Base-by-base conservation (phyloP, 2,888 invertebrate species). In the Protonemura montana region DNA sequence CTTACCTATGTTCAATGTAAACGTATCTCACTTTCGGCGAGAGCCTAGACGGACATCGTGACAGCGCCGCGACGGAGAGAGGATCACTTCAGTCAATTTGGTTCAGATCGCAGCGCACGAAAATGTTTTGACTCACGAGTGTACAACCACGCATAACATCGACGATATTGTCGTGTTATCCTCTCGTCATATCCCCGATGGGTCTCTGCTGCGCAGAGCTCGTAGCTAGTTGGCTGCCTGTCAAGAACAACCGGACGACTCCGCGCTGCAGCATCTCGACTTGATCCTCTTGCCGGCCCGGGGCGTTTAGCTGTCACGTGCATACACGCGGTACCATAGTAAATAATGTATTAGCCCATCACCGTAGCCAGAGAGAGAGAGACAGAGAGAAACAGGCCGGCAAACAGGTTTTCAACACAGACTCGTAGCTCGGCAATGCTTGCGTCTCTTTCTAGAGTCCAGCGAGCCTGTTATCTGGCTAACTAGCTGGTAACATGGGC, bases 401-500 rank as follows among this genome's bases (percentile, higher is more conserved):
- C 78, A 78, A 78, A 78, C 78, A 25, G 78, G 78, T 78, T 78
- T 78, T 78, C 78, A 25, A 27, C 78, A 26, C 6, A 13, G 6
- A 21, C 13, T 59, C 59, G 59, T 13, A 7, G 13, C 1, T 59
- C 59, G 59, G 21, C 16, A 21, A 59, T n/a, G n/a, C n/a, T n/a
- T n/a, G n/a, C n/a, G n/a, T 59, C 59, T 59, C 59, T 59, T 21
- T 59, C 59, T 41, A 13, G 13, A 5, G 41, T 59, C 59, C 59
- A 59, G 59, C 59, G 59, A 59, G 59, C 59, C 21, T 59, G 59
- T 59, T 59, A 59, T 59, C 16, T 21, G 59, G 59, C 59, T 59
- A 59, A 28, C 78, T 28, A 78, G 28, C 78, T 26, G 78, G 78
- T 78, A 26, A 78, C 78, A 78, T 78, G 78, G 78, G 78, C 26